Conservation (phyloP, 2,113 vertebrate species). For the Saguinus imperator region DNA sequence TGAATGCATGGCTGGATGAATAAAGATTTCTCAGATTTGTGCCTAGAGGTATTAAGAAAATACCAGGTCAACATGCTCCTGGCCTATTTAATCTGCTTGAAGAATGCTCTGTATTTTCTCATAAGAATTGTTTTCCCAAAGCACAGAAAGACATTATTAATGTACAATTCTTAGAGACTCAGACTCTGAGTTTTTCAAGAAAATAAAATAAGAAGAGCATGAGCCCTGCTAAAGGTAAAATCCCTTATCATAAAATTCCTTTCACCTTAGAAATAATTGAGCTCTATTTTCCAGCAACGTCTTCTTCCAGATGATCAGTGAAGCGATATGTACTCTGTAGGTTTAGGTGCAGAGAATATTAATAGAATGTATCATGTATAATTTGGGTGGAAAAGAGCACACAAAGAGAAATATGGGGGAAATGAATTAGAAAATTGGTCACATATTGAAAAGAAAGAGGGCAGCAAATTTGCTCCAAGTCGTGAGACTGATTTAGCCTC, state of each 20-base stretch:
- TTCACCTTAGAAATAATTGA: background rate
- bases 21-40: background rate
- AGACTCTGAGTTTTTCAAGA: background rate
- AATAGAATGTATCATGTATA: background rate
- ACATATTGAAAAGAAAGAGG: background rate
- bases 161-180: background rate
- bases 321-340: background rate
- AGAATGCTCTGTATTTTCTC: background rate
- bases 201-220: background rate
- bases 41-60: background rate
- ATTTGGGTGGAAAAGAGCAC: background rate
- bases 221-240: background rate
- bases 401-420: background rate
- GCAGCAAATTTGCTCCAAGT: background rate
- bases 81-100: background rate
- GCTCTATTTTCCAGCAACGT: background rate
- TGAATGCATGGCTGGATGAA: background rate
- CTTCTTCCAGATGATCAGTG: background rate
- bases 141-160: background rate
- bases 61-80: background rate
- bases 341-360: background rate
- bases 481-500: background rate
- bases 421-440: conserved; percentile 42
- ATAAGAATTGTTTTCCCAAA: background rate
- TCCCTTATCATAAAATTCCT: background rate